These are phyloP conservation scores for Muscina levida DNA, from an alignment of 2,888 invertebrate genomes.

Conservation along the genomic window DNA sequence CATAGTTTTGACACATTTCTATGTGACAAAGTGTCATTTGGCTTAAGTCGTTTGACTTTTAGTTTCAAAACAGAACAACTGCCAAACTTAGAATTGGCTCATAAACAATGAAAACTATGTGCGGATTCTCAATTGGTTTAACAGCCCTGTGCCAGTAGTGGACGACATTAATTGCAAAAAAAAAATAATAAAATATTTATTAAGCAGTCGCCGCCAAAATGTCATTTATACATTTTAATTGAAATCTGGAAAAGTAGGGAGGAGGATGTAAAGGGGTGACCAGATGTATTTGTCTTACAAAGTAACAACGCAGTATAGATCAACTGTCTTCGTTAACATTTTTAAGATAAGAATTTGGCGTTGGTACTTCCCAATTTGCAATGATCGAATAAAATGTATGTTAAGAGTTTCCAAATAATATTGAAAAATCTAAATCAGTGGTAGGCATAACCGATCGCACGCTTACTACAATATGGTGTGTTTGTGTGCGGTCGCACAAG, in stretches of 20 bases:
- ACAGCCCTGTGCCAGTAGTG: conserved; percentile 4
- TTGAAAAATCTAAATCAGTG: too few species aligned
- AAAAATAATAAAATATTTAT: conserved; percentile 26
- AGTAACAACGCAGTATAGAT: too few species aligned
- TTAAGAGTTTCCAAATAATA: too few species aligned
- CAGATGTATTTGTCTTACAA: not conserved
- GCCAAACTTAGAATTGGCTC: too few species aligned
- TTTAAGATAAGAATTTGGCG: too few species aligned
- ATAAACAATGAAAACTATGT: conserved; percentile 10
- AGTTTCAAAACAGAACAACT: not conserved
- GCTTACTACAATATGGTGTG: too few species aligned
- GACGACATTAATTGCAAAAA: conserved; percentile 31
- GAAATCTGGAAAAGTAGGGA: conserved; percentile 35
- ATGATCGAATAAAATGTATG: too few species aligned
- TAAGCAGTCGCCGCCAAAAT: conserved; percentile 15
- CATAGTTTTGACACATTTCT: conserved; percentile 50
- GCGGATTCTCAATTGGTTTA: conserved; percentile 10
- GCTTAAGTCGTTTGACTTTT: not conserved
- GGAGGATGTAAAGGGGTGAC: conserved; percentile 10
- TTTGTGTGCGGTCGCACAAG: too few species aligned
- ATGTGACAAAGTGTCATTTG: conserved; percentile 17
- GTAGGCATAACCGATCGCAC: too few species aligned
- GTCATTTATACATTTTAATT: conserved; percentile 32
- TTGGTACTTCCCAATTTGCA: too few species aligned
- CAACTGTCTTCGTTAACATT: too few species aligned